Evolutionary conservation across 2,113 vertebrate species (phyloP), one percentile per base, ranked within the genome.

Genomic region (Oncorhynchus nerka): DNA sequence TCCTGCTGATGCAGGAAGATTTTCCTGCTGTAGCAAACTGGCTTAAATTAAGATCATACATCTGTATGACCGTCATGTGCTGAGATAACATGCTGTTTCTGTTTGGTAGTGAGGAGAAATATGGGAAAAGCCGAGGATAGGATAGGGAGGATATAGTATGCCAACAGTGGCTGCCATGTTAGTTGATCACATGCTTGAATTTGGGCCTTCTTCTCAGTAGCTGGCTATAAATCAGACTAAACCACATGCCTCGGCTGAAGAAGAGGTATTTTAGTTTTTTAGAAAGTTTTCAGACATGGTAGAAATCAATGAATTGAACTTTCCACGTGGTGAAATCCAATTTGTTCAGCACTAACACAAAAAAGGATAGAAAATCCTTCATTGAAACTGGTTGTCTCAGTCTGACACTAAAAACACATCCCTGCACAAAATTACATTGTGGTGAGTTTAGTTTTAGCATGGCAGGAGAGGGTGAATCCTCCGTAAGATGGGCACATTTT

Each of bases 391-490:
- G 4, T 5, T 61, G 59, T 61, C 59, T 39, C 39, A 39, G 39
- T 39, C 39, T 61, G n/a, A n/a, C n/a, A 61, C 19, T 61, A 20
- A 6, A 61, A 61, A 61, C 22, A n/a, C 59, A 61, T 16, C 15
- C 49, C 49, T 16, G 39, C 39, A 39, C 39, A 39, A 39, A 39
- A 39, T 39, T 16, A 51, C 7, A 16, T 51, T 51, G 12, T 16
- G 49, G 15, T 13, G 49, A 61, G 5, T 22, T 61, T 61, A 9
- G 59, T 22, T 61, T n/a, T 19, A 20, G 65, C 20, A 84, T 75
- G 83, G 79, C 71, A 61, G 90, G 89, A 90, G 90, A 88, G 79
- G 13, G 81, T 92, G 91, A 92, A 81, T 92, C 91, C 91, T 78
- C 55, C 9, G 2, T 65, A 84, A 89, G 85, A 91, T 86, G 86